phyloP scores from a whole-genome alignment of 2,797 vertebrate genomes.

The Urocyon cinereoargenteus region DNA sequence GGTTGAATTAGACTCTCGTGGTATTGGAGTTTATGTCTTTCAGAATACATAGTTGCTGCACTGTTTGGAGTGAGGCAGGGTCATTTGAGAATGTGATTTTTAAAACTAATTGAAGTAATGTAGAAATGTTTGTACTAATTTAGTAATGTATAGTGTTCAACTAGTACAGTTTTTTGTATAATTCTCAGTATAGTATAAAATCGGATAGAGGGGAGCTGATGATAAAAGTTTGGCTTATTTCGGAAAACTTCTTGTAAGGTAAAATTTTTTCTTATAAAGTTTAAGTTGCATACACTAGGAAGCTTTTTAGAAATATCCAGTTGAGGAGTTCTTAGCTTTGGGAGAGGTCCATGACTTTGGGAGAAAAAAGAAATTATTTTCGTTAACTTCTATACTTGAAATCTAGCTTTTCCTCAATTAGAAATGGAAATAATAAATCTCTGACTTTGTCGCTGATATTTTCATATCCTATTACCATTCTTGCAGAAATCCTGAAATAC shows the following conservation, averaged over 20 bases:
- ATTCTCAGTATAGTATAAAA: neutral
- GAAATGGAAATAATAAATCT: neutral
- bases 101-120: slow-evolving; percentile 6
- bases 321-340: neutral
- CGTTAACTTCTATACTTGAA: neutral
- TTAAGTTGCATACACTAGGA: neutral
- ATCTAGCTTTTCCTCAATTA: neutral
- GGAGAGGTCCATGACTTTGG: neutral
- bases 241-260: neutral
- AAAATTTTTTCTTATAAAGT: neutral
- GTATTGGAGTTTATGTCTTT: slow-evolving; percentile 51
- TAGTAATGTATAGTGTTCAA: neutral
- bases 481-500: slow-evolving; percentile 41
- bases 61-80: neutral
- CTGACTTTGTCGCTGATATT: neutral
- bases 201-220: neutral
- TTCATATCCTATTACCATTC: neutral
- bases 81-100: neutral
- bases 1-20: neutral
- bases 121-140: neutral
- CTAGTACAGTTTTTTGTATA: neutral
- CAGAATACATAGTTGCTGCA: slow-evolving; percentile 38
- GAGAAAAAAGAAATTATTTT: neutral
- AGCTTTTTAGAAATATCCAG: neutral
- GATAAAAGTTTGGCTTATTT: neutral